phyloP scores from a whole-genome alignment of 2,888 invertebrate species.

The Blera fallax region DNA sequence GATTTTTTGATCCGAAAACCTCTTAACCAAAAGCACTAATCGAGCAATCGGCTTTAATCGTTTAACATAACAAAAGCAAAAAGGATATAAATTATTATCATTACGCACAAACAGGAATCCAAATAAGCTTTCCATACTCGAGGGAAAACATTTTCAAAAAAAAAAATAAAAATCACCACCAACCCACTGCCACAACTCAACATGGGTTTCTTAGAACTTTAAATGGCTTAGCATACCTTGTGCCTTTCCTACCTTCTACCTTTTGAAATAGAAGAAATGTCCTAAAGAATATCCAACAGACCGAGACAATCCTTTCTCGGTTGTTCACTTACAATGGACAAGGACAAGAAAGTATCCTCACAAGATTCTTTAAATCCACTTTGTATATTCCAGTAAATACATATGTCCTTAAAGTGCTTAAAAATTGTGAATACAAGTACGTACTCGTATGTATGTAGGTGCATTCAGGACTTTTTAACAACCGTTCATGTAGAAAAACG shows the following conservation, averaged over 20 bases:
- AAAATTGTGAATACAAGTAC: too few species aligned
- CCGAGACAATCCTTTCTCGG: conserved; percentile 51
- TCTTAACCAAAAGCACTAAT: too few species aligned
- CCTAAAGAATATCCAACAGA: conserved; percentile 23
- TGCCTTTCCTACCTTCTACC: not conserved
- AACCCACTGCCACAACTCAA: too few species aligned
- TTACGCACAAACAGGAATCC: too few species aligned
- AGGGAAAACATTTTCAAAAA: too few species aligned
- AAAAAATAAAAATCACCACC: too few species aligned
- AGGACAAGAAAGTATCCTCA: conserved; percentile 24
- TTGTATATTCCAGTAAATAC: conserved; percentile 46
- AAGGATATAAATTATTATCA: too few species aligned
- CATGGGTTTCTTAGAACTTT: not conserved
- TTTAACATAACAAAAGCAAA: too few species aligned
- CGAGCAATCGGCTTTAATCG: too few species aligned
- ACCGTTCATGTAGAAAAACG: conserved; percentile 59
- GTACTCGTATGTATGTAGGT: not conserved
- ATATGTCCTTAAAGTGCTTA: conserved; percentile 41
- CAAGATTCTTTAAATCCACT: conserved; percentile 8
- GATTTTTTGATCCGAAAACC: too few species aligned
- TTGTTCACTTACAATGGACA: conserved; percentile 41
- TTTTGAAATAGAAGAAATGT: not conserved
- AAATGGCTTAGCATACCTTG: not conserved
- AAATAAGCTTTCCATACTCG: too few species aligned
- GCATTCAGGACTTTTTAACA: conserved; percentile 58